Conservation (phyloP, 2,797 vertebrate genomes). For the Pitangus sulphuratus region DNA sequence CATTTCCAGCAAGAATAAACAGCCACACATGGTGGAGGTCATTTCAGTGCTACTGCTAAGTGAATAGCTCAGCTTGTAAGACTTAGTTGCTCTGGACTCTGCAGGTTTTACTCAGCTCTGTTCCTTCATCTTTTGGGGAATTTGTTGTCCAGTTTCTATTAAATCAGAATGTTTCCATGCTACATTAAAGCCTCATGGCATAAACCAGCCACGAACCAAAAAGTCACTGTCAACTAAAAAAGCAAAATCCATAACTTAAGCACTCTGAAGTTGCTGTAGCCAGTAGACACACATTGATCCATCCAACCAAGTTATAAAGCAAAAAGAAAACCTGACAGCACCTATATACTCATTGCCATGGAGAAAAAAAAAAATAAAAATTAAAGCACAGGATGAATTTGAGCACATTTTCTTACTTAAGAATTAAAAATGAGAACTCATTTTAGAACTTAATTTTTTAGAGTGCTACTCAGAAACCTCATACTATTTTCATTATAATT, state of each 20-base stretch:
- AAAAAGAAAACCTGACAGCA: background rate
- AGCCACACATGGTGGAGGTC: background rate
- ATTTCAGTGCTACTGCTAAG: background rate
- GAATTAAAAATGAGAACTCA: background rate
- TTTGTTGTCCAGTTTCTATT: background rate
- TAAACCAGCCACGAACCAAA: background rate
- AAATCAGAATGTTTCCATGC: background rate
- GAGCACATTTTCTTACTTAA: constrained; percentile 1
- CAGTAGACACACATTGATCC: background rate
- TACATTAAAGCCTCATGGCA: background rate
- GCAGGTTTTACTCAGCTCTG: background rate
- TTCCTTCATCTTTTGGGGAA: background rate
- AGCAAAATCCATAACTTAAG: background rate
- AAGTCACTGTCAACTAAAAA: background rate
- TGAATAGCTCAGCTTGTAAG: background rate
- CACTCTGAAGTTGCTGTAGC: background rate
- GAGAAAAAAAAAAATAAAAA: too few species aligned
- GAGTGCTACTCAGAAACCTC: background rate
- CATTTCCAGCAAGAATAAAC: background rate
- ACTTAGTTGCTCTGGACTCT: background rate
- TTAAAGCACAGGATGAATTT: background rate
- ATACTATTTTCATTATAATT: background rate
- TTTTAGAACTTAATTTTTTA: background rate
- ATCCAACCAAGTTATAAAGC: background rate
- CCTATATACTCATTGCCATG: background rate